Evolutionary conservation across 2,888 invertebrate genomes (phyloP), one percentile per base, ranked within the genome.

Genomic region (Sminthurinus aureus): DNA sequence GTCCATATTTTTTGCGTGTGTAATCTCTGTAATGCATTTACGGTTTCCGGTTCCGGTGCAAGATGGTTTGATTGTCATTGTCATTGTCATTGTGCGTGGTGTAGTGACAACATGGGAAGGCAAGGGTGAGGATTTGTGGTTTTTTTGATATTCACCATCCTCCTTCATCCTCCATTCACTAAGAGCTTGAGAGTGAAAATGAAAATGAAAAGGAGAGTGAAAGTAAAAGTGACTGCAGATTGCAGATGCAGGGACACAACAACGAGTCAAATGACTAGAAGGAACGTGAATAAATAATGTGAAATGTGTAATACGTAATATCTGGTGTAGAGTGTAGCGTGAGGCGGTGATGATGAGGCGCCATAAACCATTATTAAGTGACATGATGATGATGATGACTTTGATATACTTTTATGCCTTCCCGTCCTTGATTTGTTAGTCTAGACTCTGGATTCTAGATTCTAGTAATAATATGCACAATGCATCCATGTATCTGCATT

Each of bases 371-470:
- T 76, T 76, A 76, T 76, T 76, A 50, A 76, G 75, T 75, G 38
- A 38, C 38, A 38, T 38, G 38, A 38, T 38, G 38, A 38, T 76
- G 6, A 76, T 58, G 76, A 76, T 76, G 76, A 58, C 76, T 76
- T 76, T 76, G 76, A 76, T 76, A 76, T 76, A 76, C 76, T 52
- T 76, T 76, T 58, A 58, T 58, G 58, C 58, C 58, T 76, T 76
- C 38, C 69, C 69, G 6, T 26, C 8, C 71, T 24, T 24, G 13
- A 38, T 24, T 26, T 26, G 1, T 71, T 71, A 13, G 22, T 24
- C 26, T 71, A 24, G 24, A 12, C 66, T 18, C n/a, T 15, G 15
- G 15, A 12, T 58, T 20, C n/a, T n/a, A n/a, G n/a, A n/a, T n/a
- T n/a, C n/a, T n/a, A n/a, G n/a, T n/a, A n/a, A n/a, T n/a, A n/a